Evolutionary conservation across 2,797 vertebrate species (phyloP).

Genomic region (Eurystomus glaucurus): DNA sequence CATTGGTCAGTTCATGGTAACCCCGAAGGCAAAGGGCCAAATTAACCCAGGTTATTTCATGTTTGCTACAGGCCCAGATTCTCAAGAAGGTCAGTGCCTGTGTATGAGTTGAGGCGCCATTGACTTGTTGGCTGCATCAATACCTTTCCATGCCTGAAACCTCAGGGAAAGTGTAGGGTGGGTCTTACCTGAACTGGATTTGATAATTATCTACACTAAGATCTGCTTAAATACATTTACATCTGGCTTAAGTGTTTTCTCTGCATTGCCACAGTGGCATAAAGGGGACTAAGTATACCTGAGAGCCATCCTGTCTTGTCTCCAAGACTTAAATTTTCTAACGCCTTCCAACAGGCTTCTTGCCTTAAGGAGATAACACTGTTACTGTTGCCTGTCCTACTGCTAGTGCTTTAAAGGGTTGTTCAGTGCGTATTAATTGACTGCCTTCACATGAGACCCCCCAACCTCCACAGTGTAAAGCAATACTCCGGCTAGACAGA

Average conservation of each 20-base stretch:
- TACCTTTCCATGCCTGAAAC: neutral
- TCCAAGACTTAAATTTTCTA: neutral
- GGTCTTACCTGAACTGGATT: neutral
- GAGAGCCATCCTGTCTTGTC: neutral
- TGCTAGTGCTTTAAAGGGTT: neutral
- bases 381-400: neutral
- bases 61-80: neutral
- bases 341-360: neutral
- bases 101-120: neutral
- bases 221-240: neutral
- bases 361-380: neutral
- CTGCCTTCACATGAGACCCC: neutral
- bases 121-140: neutral
- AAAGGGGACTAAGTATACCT: neutral
- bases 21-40: neutral
- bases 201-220: neutral
- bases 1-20: rapidly evolving
- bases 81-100: neutral
- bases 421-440: neutral
- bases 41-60: neutral
- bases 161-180: rapidly evolving
- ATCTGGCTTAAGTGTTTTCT: neutral
- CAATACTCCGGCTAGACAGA: neutral
- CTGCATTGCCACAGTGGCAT: neutral
- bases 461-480: neutral